These are phyloP conservation scores for Apis cerana DNA, from an alignment of 1,140 invertebrate genomes.

Conservation along the genomic window DNA sequence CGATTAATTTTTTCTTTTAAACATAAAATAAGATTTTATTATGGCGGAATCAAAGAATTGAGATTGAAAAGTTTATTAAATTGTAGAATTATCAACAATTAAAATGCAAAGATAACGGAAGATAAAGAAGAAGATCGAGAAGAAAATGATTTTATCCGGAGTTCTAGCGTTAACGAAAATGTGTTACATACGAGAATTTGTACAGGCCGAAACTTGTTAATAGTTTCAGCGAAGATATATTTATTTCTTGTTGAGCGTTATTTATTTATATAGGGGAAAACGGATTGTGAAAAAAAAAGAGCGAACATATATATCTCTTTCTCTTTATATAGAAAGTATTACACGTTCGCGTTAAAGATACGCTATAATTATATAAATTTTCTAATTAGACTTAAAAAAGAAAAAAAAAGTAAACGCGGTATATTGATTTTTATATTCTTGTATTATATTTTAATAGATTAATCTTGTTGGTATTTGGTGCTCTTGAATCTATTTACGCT, in stretches of 20 bases:
- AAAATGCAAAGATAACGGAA: too few relatives aligned
- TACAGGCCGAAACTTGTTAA: constrained; percentile 10
- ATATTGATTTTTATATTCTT: constrained; percentile 26
- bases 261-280: constrained; percentile 46
- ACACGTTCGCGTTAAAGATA: not conserved
- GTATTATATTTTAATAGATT: constrained; percentile 11
- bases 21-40: too few relatives aligned
- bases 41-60: too few relatives aligned
- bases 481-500: constrained; percentile 16
- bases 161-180: too few relatives aligned
- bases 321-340: too few relatives aligned
- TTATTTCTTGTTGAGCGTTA: constrained; percentile 54
- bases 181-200: not conserved
- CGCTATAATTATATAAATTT: constrained; percentile 11
- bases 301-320: not conserved
- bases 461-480: constrained; percentile 12
- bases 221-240: constrained; percentile 41
- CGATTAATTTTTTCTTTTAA: too few relatives aligned
- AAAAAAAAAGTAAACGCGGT: not conserved
- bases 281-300: not conserved
- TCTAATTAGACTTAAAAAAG: not conserved
- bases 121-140: too few relatives aligned
- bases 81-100: too few relatives aligned
- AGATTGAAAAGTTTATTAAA: too few relatives aligned
- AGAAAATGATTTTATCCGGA: too few relatives aligned